A percentile compares a stretch with the other conserved stretches of the same genome.
Evolutionary conservation across 2,888 invertebrate species (phyloP).

Genomic region (Mylabris sibirica): DNA sequence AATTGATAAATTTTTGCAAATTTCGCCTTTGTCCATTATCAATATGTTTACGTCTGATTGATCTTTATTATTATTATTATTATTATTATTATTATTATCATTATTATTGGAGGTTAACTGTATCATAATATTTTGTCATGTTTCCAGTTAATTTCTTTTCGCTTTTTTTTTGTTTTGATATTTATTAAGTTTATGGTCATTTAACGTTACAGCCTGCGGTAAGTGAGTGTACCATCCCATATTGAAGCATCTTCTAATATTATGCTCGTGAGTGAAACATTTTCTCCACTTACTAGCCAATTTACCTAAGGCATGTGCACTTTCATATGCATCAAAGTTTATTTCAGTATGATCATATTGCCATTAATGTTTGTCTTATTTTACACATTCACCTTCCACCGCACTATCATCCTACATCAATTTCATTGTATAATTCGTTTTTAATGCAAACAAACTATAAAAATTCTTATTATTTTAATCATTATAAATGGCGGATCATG

Average conservation of each 20-base stretch:
- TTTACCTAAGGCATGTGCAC: constrained; percentile 36
- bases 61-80: constrained; percentile 19
- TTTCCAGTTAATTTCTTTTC: background rate
- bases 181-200: constrained; percentile 14
- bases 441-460: constrained; percentile 8
- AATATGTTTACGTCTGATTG: constrained; percentile 14
- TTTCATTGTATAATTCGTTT: constrained; percentile 25
- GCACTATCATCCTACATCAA: constrained; percentile 18
- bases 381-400: constrained; percentile 6
- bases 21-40: constrained; percentile 9
- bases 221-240: constrained; percentile 28
- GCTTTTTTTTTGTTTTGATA: background rate
- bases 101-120: background rate
- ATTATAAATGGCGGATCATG: background rate
- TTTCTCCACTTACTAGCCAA: constrained; percentile 37
- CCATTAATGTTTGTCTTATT: constrained; percentile 33
- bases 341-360: constrained; percentile 34
- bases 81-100: background rate
- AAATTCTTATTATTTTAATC: background rate
- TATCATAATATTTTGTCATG: background rate
- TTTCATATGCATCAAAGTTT: constrained; percentile 37
- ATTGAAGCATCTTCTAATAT: constrained; percentile 36
- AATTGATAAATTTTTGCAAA: constrained; percentile 16
- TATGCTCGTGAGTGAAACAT: constrained; percentile 37
- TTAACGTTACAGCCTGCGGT: constrained; percentile 27